Conservation (phyloP, 92 coral and sea anemone species). For the Zoanthus solanderi region DNA sequence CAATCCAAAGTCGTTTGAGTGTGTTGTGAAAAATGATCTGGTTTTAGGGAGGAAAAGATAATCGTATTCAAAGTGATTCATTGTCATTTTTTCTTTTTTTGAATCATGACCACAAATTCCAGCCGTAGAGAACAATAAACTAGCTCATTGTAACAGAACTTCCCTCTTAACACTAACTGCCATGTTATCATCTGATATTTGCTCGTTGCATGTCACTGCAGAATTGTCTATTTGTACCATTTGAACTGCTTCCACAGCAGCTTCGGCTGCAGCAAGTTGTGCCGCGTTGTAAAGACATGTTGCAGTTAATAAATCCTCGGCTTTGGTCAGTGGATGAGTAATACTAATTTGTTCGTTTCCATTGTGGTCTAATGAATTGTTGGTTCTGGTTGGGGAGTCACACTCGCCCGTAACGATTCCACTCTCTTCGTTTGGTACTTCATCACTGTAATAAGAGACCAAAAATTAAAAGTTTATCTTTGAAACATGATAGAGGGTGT, state of each 20-base stretch:
- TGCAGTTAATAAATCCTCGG: constrained; percentile 33
- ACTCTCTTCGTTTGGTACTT: constrained; percentile 12
- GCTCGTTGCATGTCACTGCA: constrained; percentile 45
- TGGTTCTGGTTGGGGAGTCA: constrained; percentile 19
- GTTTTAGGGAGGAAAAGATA: constrained; percentile 11
- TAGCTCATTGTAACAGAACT: constrained; percentile 30
- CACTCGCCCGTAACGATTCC: constrained; percentile 5
- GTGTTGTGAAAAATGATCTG: constrained; percentile 24
- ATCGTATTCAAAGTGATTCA: constrained; percentile 10
- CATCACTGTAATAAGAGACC: constrained; percentile 46
- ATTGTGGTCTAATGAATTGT: constrained; percentile 23
- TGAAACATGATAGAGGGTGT: constrained; percentile 58
- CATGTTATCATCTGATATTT: constrained; percentile 42
- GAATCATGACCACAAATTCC: background rate
- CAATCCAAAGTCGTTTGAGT: background rate
- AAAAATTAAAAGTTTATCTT: constrained; percentile 49
- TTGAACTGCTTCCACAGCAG: constrained; percentile 28
- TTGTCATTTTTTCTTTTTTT: constrained; percentile 4
- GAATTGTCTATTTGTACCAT: constrained; percentile 32
- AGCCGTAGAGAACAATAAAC: background rate
- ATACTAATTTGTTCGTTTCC: constrained; percentile 22
- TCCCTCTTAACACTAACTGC: constrained; percentile 55
- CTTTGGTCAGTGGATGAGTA: constrained; percentile 27
- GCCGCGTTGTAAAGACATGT: constrained; percentile 46
- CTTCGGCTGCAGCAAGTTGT: constrained; percentile 39